These are phyloP conservation scores for Trachelus troglodyta DNA, from an alignment of 2,888 invertebrate species.

Conservation along the genomic window DNA sequence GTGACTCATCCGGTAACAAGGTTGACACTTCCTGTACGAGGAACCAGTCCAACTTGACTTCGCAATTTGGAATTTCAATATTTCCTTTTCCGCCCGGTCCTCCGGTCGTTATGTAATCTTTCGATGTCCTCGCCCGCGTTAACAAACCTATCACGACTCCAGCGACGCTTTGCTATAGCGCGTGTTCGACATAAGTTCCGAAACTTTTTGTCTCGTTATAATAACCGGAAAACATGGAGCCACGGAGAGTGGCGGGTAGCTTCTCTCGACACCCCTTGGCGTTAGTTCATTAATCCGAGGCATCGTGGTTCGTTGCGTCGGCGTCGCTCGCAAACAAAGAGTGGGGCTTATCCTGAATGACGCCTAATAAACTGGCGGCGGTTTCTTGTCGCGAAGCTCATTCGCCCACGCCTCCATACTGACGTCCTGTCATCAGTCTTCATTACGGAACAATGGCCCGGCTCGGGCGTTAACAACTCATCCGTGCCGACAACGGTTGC, in stretches of 20 bases:
- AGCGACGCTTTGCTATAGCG: background rate
- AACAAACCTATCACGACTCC: background rate
- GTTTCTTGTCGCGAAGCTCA: slow-evolving; percentile 44
- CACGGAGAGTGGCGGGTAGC: background rate
- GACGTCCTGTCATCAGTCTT: slow-evolving; percentile 58
- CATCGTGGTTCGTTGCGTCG: slow-evolving; percentile 43
- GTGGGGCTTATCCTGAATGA: slow-evolving; percentile 52
- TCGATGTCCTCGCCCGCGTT: background rate
- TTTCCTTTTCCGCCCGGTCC: background rate
- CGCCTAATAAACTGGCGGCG: slow-evolving; percentile 57
- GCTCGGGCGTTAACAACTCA: slow-evolving; percentile 50
- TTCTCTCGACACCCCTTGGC: slow-evolving; percentile 9
- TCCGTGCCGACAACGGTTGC: slow-evolving; percentile 40
- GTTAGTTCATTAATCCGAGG: slow-evolving; percentile 52
- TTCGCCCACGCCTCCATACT: slow-evolving; percentile 31
- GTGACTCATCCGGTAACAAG: background rate
- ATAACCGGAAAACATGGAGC: background rate
- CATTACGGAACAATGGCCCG: slow-evolving; percentile 55
- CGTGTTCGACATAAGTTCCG: background rate
- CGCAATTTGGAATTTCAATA: background rate
- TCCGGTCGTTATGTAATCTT: too few relatives aligned
- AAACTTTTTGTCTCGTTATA: background rate
- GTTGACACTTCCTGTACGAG: background rate
- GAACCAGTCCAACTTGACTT: background rate
- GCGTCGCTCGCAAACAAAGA: slow-evolving; percentile 45